Conservation (phyloP, 2,888 invertebrate genomes). For the Falcaria lacertinaria region DNA sequence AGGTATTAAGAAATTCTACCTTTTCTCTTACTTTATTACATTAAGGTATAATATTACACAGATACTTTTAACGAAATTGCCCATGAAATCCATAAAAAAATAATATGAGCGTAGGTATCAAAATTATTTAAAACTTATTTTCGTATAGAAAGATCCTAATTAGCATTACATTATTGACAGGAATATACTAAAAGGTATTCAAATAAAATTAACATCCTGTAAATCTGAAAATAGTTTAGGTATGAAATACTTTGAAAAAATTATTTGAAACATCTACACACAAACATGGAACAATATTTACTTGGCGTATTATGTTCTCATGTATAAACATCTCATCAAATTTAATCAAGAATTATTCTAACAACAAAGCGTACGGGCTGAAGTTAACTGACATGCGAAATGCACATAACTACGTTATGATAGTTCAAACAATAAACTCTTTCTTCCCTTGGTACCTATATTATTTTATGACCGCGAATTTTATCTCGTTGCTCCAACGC, state of each 20-base stretch:
- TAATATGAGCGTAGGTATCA: too few species aligned
- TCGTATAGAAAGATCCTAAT: too few species aligned
- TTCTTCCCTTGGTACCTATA: conserved; percentile 44
- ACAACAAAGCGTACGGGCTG: conserved; percentile 34
- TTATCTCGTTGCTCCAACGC: conserved; percentile 57
- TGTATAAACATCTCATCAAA: conserved; percentile 33
- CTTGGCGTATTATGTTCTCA: conserved; percentile 1
- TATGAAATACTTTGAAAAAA: too few species aligned
- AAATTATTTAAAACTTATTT: too few species aligned
- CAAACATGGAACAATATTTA: neutral
- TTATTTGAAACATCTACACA: neutral
- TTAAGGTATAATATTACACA: conserved; percentile 11
- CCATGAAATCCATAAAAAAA: neutral
- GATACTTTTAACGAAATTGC: neutral
- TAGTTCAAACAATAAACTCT: conserved; percentile 54
- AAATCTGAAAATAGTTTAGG: neutral
- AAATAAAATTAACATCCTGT: too few species aligned
- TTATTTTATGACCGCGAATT: conserved; percentile 61
- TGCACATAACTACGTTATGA: conserved; percentile 34
- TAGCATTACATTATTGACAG: too few species aligned
- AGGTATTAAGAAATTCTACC: conserved; percentile 65
- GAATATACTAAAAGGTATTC: too few species aligned
- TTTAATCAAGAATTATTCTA: conserved; percentile 38
- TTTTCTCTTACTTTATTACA: conserved; percentile 19
- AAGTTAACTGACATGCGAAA: conserved; percentile 40